Evolutionary conservation across 2,797 vertebrate genomes (phyloP), one percentile per base, ranked within the genome.

Genomic region (Brachymystax lenok): DNA sequence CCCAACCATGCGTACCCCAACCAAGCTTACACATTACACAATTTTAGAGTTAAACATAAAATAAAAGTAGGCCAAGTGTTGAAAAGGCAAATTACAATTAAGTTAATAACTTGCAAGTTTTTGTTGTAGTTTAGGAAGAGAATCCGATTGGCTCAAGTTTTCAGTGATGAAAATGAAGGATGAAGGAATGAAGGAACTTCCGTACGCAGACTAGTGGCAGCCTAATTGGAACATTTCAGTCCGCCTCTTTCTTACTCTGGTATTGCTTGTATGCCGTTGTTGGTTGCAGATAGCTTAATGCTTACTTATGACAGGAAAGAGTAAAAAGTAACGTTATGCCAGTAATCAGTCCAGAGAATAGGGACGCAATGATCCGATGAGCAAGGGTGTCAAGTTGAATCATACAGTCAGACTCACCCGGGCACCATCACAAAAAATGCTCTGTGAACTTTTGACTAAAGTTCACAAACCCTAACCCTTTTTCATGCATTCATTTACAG

Each of bases 371-470:
- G 92, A 93, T 91, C 81, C 74, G 78, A 82, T 85, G 83, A 82
- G 85, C 88, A 88, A 87, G 90, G 88, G 82, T 92, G 92, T 93
- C 92, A 93, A 85, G 82, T 90, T 86, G 80, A 89, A 91, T 92
- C 90, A 94, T 89, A 84, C 74, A 74, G 84, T 85, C 89, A 75
- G 72, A 91, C 88, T 85, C 85, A 85, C 75, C 86, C 77, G 75
- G 79, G 78, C 80, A 74, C 75, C 71, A 75, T 50, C 67, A 76
- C 76, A 75, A 69, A 80, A 35, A 16, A 46, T n/a, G 13, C 51
- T 12, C 21, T 19, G 35, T 35, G 30, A 59, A 69, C 70, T 66
- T 64, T 70, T 46, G 21, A 68, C 46, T 56, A 63, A 66, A 28
- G 40, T 46, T 46, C 40, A 46, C 40, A 46, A 46, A 46, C 40